phyloP scores from a whole-genome alignment of 1,140 invertebrate genomes.

The Brachionus rotundiformis region DNA sequence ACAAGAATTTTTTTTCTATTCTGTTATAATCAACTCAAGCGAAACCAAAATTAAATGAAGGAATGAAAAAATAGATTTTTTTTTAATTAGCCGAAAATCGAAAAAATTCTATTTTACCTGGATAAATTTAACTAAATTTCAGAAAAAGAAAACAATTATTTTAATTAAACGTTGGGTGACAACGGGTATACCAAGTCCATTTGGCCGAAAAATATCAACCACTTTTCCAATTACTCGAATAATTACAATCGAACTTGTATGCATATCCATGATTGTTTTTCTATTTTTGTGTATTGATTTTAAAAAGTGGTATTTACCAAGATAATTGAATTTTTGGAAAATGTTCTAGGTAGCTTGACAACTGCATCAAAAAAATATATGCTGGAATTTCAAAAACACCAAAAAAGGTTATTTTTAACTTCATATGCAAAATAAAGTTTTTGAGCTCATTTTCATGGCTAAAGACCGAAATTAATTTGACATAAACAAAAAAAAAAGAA shows the following conservation, averaged over 20 bases:
- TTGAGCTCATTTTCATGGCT: slow-evolving; percentile 7
- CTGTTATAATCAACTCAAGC: background rate
- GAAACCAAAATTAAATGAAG: background rate
- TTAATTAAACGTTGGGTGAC: background rate
- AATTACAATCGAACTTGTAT: background rate
- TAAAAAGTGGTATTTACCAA: background rate
- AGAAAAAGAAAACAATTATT: background rate
- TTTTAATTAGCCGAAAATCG: background rate
- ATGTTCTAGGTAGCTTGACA: background rate
- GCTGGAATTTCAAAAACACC: background rate
- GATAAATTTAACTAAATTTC: background rate
- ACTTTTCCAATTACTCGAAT: background rate
- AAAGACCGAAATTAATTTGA: slow-evolving; percentile 26
- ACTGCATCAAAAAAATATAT: background rate
- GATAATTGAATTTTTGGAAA: background rate
- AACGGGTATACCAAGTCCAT: background rate
- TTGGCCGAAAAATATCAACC: background rate
- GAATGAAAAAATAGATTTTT: background rate
- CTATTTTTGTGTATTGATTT: background rate
- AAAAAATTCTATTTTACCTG: background rate
- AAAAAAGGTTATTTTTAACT: background rate
- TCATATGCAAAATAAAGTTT: background rate
- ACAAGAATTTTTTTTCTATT: background rate
- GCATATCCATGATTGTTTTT: background rate
- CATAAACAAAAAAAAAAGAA: slow-evolving; percentile 27